These are phyloP conservation scores for Cygnus atratus DNA, from an alignment of 2,113 vertebrate genomes.

Conservation along the genomic window DNA sequence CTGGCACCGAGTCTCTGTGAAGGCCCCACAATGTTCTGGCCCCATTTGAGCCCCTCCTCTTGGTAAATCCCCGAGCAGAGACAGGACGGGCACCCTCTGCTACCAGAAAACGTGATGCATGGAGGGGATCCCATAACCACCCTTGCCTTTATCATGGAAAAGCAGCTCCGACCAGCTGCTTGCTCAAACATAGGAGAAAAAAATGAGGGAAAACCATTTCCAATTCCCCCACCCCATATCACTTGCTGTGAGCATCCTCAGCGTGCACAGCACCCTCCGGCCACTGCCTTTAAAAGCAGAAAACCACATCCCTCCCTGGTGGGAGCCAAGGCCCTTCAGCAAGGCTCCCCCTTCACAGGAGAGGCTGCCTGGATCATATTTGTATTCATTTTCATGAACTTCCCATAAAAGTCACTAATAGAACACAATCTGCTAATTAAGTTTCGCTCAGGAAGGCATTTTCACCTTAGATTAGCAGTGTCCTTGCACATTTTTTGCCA, in stretches of 20 bases:
- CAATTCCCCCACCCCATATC: background rate
- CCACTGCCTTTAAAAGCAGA: background rate
- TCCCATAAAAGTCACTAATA: constrained; percentile 76
- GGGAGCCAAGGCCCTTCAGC: constrained; percentile 42
- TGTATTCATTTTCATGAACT: constrained; percentile 81
- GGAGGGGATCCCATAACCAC: background rate
- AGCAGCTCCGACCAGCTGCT: background rate
- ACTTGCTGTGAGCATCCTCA: background rate
- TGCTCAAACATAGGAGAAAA: background rate
- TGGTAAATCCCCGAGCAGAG: background rate
- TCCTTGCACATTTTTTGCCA: constrained; percentile 77
- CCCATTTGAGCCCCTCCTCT: background rate
- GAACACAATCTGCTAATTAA: constrained; percentile 83
- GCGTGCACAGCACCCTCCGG: rapidly evolving
- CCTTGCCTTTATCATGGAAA: background rate
- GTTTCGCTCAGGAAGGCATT: constrained; percentile 78
- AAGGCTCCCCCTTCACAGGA: constrained; percentile 48
- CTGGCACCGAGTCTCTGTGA: background rate
- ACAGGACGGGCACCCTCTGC: background rate
- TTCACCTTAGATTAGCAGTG: constrained; percentile 79
- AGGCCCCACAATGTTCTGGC: background rate
- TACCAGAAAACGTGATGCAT: background rate
- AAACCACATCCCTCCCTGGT: background rate
- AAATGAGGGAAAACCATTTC: background rate
- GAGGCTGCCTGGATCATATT: constrained; percentile 70